phyloP scores from a whole-genome alignment of 2,113 vertebrate genomes.

The Nannospalax galili region DNA sequence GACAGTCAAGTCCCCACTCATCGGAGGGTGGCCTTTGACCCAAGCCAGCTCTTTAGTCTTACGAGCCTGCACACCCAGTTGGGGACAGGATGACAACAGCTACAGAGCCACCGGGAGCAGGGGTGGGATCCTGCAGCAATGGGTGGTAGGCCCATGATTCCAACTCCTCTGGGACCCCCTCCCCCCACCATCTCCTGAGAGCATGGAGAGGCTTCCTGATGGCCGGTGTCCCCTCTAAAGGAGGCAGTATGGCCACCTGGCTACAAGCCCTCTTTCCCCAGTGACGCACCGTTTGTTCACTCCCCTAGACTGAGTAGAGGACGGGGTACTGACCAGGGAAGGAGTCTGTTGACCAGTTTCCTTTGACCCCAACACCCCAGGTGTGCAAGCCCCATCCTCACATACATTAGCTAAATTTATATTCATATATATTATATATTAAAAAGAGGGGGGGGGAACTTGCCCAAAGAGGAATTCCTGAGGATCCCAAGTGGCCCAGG shows the following conservation, averaged over 20 bases:
- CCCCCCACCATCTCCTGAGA: too few species aligned
- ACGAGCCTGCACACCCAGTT: background rate
- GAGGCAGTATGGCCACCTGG: background rate
- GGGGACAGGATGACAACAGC: background rate
- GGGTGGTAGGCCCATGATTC: accelerated
- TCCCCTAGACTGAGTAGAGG: background rate
- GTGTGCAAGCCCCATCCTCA: background rate
- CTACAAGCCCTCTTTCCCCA: accelerated
- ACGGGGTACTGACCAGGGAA: background rate
- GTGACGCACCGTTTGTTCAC: background rate
- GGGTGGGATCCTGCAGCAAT: background rate
- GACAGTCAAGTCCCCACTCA: background rate
- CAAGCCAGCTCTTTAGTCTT: background rate
- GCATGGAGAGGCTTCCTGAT: accelerated
- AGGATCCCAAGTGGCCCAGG: constrained; percentile 74
- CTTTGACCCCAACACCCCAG: background rate
- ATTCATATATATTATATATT: constrained; percentile 89
- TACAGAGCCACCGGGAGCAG: background rate
- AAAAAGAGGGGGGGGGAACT: constrained; percentile 74
- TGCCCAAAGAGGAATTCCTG: constrained; percentile 77
- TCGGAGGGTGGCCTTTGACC: background rate
- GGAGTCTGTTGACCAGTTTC: too few species aligned
- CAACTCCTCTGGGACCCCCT: background rate
- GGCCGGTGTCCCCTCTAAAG: background rate
- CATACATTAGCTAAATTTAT: constrained; percentile 86